These are phyloP conservation scores for Clupea harengus DNA, from an alignment of 2,113 vertebrate genomes.

Conservation along the genomic window DNA sequence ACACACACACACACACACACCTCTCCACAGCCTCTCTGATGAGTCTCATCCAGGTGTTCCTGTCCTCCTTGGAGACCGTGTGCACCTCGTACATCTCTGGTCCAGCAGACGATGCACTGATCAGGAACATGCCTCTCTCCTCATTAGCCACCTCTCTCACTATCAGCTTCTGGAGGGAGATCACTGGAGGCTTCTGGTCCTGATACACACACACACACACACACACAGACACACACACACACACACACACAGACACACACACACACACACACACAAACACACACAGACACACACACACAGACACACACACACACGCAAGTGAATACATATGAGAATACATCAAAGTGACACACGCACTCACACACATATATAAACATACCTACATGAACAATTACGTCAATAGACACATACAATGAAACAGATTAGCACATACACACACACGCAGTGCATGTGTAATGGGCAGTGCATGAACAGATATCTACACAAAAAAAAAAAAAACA, in stretches of 20 bases:
- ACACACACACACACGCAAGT: neutral
- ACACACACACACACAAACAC: neutral
- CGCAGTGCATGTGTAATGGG: no score
- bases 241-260: neutral
- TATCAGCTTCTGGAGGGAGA: slow-evolving; percentile 91
- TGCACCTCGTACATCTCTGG: slow-evolving; percentile 98
- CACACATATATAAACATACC: neutral
- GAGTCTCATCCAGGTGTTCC: slow-evolving; percentile 90
- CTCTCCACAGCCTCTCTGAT: slow-evolving; percentile 92
- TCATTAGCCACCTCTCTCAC: slow-evolving; percentile 96
- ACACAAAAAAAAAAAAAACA: no score
- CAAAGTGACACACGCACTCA: neutral
- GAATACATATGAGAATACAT: neutral
- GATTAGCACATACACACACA: neutral
- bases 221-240: neutral
- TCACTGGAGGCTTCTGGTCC: slow-evolving; percentile 95
- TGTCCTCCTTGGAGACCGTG: slow-evolving; percentile 85
- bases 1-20: slow-evolving; percentile 59
- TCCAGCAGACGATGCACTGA: slow-evolving; percentile 87
- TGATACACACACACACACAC: slow-evolving; percentile 47
- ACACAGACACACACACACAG: neutral
- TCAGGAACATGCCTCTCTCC: slow-evolving; percentile 94
- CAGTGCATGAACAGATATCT: neutral
- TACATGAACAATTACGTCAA: neutral
- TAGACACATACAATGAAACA: neutral